Evolutionary conservation across 1,140 invertebrate species (phyloP), one percentile per base, ranked within the genome.

Genomic region (Physella acuta): DNA sequence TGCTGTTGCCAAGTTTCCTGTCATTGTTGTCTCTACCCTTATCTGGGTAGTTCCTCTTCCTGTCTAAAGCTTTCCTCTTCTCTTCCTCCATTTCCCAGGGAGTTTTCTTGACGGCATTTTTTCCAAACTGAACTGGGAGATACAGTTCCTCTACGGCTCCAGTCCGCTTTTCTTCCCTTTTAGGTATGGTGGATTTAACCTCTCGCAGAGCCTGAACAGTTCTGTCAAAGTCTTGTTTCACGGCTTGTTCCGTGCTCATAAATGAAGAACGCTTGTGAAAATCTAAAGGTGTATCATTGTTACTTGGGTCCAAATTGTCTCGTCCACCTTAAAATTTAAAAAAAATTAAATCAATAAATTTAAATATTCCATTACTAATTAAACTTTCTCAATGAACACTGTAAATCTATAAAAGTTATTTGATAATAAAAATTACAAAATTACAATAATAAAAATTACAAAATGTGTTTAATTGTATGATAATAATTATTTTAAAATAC

Each of bases 101-200:
- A 26, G n/a, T 44, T 24, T 26, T 61, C 26, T 61, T 61, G 24
- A 44, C 20, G 1, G 59, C 59, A 61, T 61, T 61, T 39, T 61
- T 61, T 36, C 59, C 59, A 61, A 61, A 61, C 36, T 61, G 59
- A 14, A 61, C 37, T 24, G 59, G 59, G 33, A 61, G 59, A 26
- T 1, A 31, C 8, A 36, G 33, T 24, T n/a, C n/a, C 2, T 61
- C 59, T 37, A 31, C 37, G 11, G 24, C 17, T 26, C 39, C 33
- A 8, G 33, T 33, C 28, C 26, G 20, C 30, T 58, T 28, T 2
- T 11, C 56, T 16, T n/a, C n/a, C 33, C 30, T 58, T 3, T 2
- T 31, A 11, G 30, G 3, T 1, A n/a, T 16, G 4, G 31, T 34
- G 17, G 33, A 14, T 4, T 2, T 39, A 4, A 24, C 24, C 3